Percentiles rank a stretch among this genome's conserved stretches.
phyloP scores from a whole-genome alignment of 2,797 vertebrate genomes.

The Pipistrellus pipistrellus region DNA sequence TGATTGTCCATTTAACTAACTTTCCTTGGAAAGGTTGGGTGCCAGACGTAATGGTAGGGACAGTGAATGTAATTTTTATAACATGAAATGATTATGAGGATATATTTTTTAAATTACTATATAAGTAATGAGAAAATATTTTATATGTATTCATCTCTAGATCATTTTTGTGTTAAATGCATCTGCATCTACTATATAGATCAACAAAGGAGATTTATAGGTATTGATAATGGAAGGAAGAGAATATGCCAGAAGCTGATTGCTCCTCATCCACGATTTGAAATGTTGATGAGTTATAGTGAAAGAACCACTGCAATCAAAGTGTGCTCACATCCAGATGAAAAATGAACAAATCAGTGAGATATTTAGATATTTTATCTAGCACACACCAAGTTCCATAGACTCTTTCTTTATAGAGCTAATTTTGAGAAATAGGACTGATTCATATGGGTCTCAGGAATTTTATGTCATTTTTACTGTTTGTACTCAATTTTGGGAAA shows the following conservation, averaged over 20 bases:
- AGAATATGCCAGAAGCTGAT: conserved; percentile 4
- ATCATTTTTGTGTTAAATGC: conserved; percentile 52
- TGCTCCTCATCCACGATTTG: not conserved
- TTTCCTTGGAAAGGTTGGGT: conserved; percentile 61
- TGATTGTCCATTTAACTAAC: conserved; percentile 63
- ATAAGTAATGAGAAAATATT: conserved; percentile 58
- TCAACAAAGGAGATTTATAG: conserved; percentile 55
- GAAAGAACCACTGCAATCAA: not conserved
- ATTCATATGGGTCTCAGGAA: conserved; percentile 17
- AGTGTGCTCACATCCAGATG: conserved; percentile 27
- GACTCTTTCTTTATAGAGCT: conserved; percentile 29
- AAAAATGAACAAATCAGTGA: conserved; percentile 51
- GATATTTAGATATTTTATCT: conserved; percentile 59
- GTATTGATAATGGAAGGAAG: conserved; percentile 50
- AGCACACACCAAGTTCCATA: not conserved
- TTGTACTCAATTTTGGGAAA: not conserved
- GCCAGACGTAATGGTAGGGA: conserved; percentile 35
- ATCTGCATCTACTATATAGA: not conserved
- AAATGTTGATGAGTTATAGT: conserved; percentile 45
- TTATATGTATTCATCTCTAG: conserved; percentile 38
- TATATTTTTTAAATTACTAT: conserved; percentile 57
- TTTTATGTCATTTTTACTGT: conserved; percentile 50
- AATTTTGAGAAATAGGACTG: conserved; percentile 36
- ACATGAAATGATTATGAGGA: not conserved
- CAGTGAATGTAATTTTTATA: conserved; percentile 54